These are phyloP conservation scores for Leucopternis melanops DNA, from an alignment of 2,113 vertebrate genomes.

Conservation along the genomic window DNA sequence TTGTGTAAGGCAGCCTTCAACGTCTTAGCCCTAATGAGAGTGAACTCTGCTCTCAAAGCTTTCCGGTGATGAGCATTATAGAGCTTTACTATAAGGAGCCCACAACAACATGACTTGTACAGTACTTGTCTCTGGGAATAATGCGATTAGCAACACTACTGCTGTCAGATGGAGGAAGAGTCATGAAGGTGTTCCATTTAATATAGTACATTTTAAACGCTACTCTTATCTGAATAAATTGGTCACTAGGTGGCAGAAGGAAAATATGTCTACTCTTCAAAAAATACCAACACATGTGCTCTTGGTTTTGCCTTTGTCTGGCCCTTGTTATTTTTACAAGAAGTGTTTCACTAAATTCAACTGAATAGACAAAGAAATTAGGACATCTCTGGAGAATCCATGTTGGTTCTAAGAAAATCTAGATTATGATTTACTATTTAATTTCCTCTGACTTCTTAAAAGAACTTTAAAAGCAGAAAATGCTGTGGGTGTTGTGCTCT, in stretches of 20 bases:
- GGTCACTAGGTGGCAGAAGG: slow-evolving; percentile 66
- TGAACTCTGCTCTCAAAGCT: not conserved
- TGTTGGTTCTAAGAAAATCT: not conserved
- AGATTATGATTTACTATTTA: slow-evolving; percentile 24
- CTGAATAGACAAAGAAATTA: not conserved
- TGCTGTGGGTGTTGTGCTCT: slow-evolving; percentile 11
- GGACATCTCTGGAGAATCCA: not conserved
- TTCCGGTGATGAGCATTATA: not conserved
- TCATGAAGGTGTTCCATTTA: not conserved
- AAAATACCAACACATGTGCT: not conserved
- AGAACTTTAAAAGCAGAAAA: slow-evolving; percentile 5
- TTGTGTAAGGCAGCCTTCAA: slow-evolving; percentile 6
- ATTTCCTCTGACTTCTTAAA: slow-evolving; percentile 42
- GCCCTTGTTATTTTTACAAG: too few relatives aligned
- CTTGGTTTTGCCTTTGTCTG: not conserved
- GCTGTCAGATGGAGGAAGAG: not conserved
- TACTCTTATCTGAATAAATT: not conserved
- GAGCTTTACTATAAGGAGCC: not conserved
- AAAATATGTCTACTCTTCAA: slow-evolving; percentile 40
- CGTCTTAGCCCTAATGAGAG: slow-evolving; percentile 6
- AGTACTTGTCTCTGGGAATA: not conserved
- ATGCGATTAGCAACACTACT: not conserved
- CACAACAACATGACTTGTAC: not conserved
- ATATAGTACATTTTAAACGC: not conserved
- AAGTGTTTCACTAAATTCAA: not conserved